phyloP scores from a whole-genome alignment of 2,888 invertebrate species.

The Lomographa bimaculata region DNA sequence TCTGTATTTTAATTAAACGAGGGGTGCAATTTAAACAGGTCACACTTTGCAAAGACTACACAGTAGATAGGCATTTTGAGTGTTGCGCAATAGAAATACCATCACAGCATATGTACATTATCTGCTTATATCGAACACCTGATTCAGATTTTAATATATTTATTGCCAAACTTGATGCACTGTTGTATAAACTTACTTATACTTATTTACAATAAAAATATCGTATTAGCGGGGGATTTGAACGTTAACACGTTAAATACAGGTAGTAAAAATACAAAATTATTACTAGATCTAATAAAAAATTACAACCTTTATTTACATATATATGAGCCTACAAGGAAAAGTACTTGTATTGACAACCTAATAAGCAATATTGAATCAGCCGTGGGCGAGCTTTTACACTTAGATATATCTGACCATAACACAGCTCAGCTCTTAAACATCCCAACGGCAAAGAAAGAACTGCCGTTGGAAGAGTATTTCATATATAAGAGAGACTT shows the following conservation, averaged over 20 bases:
- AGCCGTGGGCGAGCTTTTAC: too few species aligned
- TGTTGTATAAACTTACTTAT: not conserved
- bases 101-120: not conserved
- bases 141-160: not conserved
- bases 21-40: not conserved
- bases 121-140: conserved; percentile 3
- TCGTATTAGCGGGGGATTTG: not conserved
- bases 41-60: not conserved
- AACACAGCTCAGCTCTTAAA: too few species aligned
- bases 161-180: not conserved
- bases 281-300: not conserved
- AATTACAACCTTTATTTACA: too few species aligned
- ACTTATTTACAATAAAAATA: not conserved
- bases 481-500: too few species aligned
- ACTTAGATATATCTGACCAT: too few species aligned
- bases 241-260: conserved; percentile 1
- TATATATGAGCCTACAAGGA: too few species aligned
- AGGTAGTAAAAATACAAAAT: not conserved
- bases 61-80: conserved; percentile 1
- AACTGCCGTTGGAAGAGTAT: too few species aligned
- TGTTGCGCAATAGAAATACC: not conserved
- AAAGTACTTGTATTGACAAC: too few species aligned
- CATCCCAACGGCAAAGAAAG: too few species aligned
- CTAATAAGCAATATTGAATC: too few species aligned
- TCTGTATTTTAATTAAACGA: not conserved